Conservation (phyloP, 2,797 vertebrate species). For the Sus cebifrons region DNA sequence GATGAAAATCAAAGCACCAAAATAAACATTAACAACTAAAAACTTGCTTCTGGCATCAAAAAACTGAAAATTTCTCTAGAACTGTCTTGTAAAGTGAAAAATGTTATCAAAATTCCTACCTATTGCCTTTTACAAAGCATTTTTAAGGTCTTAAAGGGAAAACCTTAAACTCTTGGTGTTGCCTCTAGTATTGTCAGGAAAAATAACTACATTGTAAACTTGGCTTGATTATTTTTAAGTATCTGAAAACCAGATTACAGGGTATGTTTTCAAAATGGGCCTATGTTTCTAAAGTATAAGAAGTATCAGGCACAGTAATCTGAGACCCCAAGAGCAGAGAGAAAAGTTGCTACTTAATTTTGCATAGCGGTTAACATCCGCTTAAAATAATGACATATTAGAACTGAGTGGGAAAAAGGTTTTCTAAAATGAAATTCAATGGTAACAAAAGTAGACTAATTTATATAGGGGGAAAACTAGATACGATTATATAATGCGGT, state of each 20-base stretch:
- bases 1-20: background rate
- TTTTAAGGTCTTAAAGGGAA: constrained; percentile 28
- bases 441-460: constrained; percentile 39
- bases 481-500: too few species aligned
- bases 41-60: constrained; percentile 35
- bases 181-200: background rate
- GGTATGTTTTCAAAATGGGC: background rate
- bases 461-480: background rate
- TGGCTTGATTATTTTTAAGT: background rate
- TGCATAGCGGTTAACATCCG: background rate
- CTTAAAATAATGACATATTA: background rate
- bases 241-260: constrained; percentile 7
- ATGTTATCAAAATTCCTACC: background rate
- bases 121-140: constrained; percentile 11
- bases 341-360: background rate
- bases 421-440: constrained; percentile 57
- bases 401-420: background rate
- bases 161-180: background rate
- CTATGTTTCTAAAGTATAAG: background rate
- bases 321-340: background rate
- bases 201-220: background rate
- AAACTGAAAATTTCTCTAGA: background rate
- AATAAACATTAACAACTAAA: background rate
- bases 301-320: background rate
- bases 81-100: constrained; percentile 47